phyloP scores from a whole-genome alignment of 2,888 invertebrate genomes.

The Phlogophora meticulosa region DNA sequence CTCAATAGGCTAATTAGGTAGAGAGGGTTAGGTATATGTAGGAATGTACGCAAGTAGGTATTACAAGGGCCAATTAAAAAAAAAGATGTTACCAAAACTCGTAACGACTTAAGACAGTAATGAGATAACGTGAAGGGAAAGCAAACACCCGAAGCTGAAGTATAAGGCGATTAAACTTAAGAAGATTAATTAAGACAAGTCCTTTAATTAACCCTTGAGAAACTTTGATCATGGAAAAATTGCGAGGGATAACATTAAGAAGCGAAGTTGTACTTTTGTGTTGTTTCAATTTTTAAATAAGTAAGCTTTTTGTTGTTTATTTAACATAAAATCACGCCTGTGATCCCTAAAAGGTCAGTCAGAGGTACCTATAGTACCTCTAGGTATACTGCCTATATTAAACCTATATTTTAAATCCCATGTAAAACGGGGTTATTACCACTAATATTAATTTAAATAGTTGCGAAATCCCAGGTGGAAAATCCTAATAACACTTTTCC shows the following conservation, averaged over 20 bases:
- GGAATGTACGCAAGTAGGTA: too few species aligned
- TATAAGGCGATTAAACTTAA: constrained; percentile 30
- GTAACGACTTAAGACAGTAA: neutral
- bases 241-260: neutral
- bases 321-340: neutral
- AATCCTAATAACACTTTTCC: too few species aligned
- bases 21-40: too few species aligned
- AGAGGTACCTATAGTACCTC: too few species aligned
- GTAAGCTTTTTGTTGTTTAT: neutral
- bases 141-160: neutral
- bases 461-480: too few species aligned
- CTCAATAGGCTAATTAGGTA: too few species aligned
- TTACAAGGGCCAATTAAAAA: neutral
- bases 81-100: constrained; percentile 13
- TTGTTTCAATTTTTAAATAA: constrained; percentile 3
- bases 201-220: constrained; percentile 34
- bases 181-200: constrained; percentile 44
- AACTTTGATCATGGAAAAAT: constrained; percentile 37
- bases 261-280: neutral
- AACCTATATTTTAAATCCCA: too few species aligned
- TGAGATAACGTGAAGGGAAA: constrained; percentile 15
- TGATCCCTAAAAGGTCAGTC: too few species aligned
- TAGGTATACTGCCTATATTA: too few species aligned
- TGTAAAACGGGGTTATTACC: too few species aligned
- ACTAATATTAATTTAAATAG: too few species aligned